Base-by-base conservation (phyloP, 2,888 invertebrate species). In the Rotaria socialis region DNA sequence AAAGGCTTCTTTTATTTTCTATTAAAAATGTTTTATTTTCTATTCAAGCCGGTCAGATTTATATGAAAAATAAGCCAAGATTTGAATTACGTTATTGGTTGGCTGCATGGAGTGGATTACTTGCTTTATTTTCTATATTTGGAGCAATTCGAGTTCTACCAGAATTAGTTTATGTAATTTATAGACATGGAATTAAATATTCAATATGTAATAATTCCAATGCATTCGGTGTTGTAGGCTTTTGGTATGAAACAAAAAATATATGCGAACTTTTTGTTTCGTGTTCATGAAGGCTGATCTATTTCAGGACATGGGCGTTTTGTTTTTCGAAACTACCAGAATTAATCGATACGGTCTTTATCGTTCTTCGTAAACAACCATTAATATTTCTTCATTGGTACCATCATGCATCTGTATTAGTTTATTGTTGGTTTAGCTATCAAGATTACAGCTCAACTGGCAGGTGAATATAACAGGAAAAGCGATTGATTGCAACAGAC, bases 291-390 rank as follows among this genome's bases (percentile, higher is more conserved):
- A 47, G 7, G 52, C 11, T 52, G 52, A 16, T 52, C 4, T 16
- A 27, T 67, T 67, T 27, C 16, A 80, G 80, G 80, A 80, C 85
- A 60, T 85, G 85, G 85, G 56, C 58, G 7, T 85, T 85, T 85
- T 56, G 56, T 93, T 99, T 99, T 92, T 96, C 96, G 88, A 99
- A 99, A 92, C 93, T 97, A 86, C 96, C 96, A 0, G 98, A 99
- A 92, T 93, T 98, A 84, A 96, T 92, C 1, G 92, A 92, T 88
- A 92, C 92, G 0, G 88, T 92, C 35, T 92, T 92, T 88, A 91
- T 91, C 75, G 90, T 91, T 41, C 88, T 92, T 22, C 89, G 92
- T 35, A 92, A 92, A 88, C 91, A 92, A 87, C 92, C 91, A 27
- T 89, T 93, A 19, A 92, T 92, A 85, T 92, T 92, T 88, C 85